Conservation (phyloP, 2,888 invertebrate species). For the Drosophila longiperda region DNA sequence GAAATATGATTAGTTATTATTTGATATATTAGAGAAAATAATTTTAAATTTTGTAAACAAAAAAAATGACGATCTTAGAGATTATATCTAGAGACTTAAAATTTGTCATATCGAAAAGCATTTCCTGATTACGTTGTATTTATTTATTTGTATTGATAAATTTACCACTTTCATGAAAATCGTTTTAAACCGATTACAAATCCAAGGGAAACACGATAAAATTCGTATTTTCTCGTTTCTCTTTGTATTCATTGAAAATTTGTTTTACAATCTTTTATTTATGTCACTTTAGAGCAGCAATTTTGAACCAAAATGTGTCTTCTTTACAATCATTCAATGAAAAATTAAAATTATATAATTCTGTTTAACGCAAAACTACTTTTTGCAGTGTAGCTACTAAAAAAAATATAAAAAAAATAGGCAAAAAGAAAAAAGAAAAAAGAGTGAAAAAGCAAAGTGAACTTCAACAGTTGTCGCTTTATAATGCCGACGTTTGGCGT, state of each 20-base stretch:
- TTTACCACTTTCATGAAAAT: not conserved
- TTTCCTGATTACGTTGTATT: not conserved
- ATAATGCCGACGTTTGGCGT: conserved; percentile 47
- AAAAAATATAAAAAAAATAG: conserved; percentile 1
- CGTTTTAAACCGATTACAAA: not conserved
- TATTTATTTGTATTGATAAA: too few relatives aligned
- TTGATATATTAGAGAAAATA: not conserved
- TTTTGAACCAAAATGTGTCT: not conserved
- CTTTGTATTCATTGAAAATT: rapidly evolving
- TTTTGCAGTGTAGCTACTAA: not conserved
- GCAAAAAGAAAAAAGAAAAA: not conserved
- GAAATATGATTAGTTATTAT: not conserved
- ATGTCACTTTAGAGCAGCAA: not conserved
- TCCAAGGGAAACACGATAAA: not conserved
- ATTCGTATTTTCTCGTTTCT: not conserved
- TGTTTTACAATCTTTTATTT: not conserved
- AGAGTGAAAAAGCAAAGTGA: not conserved
- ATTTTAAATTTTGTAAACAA: too few relatives aligned
- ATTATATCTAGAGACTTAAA: not conserved
- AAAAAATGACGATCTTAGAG: not conserved
- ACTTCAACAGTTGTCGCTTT: conserved; percentile 34
- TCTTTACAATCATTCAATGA: not conserved
- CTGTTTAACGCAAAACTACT: not conserved
- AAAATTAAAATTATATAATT: not conserved
- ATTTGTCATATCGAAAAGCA: not conserved